These are phyloP conservation scores for Dilophus febrilis DNA, from an alignment of 2,888 invertebrate species.

Conservation along the genomic window DNA sequence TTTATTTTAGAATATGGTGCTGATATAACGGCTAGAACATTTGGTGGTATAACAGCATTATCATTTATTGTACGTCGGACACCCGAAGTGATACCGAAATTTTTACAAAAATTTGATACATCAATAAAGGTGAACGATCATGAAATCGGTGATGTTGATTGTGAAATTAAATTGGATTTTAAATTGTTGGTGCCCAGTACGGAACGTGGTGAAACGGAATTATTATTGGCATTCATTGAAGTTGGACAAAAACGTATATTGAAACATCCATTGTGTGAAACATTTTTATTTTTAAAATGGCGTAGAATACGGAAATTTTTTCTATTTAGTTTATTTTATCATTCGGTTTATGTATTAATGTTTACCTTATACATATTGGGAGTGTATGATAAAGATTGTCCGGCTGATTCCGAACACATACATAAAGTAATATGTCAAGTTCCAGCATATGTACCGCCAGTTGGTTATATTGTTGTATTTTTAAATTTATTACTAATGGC, in stretches of 20 bases:
- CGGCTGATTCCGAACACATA: constrained; percentile 10
- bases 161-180: constrained; percentile 56
- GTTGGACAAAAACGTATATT: constrained; percentile 63
- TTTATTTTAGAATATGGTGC: constrained; percentile 46
- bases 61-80: constrained; percentile 72
- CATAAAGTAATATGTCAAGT: constrained; percentile 17
- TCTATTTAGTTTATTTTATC: constrained; percentile 58
- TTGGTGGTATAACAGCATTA: constrained; percentile 62
- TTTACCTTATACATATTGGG: constrained; percentile 57
- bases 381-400: constrained; percentile 26
- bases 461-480: constrained; percentile 42
- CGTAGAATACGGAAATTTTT: constrained; percentile 66
- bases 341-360: constrained; percentile 54
- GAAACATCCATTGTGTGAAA: constrained; percentile 71
- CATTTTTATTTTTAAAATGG: constrained; percentile 73
- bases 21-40: constrained; percentile 63
- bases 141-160: constrained; percentile 72
- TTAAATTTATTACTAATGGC: constrained; percentile 44
- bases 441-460: constrained; percentile 19
- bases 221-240: constrained; percentile 55
- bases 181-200: constrained; percentile 41
- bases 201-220: constrained; percentile 48
- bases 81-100: constrained; percentile 60
- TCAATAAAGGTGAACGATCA: constrained; percentile 66
- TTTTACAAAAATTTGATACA: constrained; percentile 51